These are phyloP conservation scores for Leptinotarsa rubiginosa DNA, from an alignment of 2,888 invertebrate species.

Conservation along the genomic window DNA sequence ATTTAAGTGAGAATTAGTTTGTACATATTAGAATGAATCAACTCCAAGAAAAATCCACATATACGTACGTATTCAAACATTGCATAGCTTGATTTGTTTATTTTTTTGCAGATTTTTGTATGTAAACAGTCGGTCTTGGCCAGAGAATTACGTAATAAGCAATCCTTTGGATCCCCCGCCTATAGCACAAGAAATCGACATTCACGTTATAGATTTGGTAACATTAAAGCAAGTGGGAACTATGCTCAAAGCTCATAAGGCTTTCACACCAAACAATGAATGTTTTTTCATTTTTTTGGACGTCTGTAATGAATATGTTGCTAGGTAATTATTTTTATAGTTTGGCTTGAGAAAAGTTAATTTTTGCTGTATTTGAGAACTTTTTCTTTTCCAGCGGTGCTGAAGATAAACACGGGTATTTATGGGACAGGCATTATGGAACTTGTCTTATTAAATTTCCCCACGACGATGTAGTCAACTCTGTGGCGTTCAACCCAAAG, in stretches of 20 bases:
- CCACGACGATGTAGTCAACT: constrained; percentile 85
- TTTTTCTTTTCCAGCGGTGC: constrained; percentile 75
- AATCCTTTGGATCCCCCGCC: constrained; percentile 85
- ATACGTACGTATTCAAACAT: no score
- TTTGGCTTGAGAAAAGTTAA: no score
- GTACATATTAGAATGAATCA: no score
- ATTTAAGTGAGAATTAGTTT: no score
- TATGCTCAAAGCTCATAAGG: constrained; percentile 82
- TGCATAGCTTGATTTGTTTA: not conserved
- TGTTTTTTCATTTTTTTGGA: constrained; percentile 90
- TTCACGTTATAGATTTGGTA: constrained; percentile 85
- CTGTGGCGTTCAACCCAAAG: constrained; percentile 85
- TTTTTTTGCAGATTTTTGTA: constrained; percentile 75
- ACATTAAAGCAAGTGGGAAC: constrained; percentile 81
- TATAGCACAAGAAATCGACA: constrained; percentile 87
- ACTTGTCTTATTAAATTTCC: constrained; percentile 80
- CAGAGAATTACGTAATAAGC: constrained; percentile 77
- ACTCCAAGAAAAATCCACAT: no score
- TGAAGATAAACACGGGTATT: constrained; percentile 84
- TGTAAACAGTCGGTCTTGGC: constrained; percentile 88
- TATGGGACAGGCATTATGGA: constrained; percentile 89
- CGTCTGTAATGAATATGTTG: constrained; percentile 84
- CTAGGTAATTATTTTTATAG: constrained; percentile 71
- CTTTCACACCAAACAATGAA: constrained; percentile 86
- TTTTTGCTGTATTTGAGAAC: not conserved